A percentile compares a stretch with the other conserved stretches of the same genome.
phyloP scores from a whole-genome alignment of 2,888 invertebrate genomes.

The Eupithecia dodoneata region DNA sequence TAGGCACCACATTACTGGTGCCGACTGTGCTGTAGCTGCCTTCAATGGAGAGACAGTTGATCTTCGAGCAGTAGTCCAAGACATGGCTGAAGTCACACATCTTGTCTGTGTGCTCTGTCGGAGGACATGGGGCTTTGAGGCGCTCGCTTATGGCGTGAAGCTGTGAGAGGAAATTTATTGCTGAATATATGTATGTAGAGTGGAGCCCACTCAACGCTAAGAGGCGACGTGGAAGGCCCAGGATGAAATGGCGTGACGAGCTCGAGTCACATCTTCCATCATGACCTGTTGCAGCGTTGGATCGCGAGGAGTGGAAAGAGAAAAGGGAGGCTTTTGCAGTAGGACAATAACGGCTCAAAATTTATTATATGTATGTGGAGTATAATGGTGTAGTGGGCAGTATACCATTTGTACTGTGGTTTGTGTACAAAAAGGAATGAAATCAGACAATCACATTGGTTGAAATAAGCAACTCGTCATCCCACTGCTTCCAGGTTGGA shows the following conservation, averaged over 20 bases:
- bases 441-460: not conserved
- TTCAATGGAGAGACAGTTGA: constrained; percentile 87
- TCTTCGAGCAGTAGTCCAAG: constrained; percentile 92
- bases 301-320: no score
- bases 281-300: no score
- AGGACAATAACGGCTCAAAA: no score
- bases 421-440: no score
- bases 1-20: constrained; percentile 93
- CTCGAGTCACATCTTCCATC: no score
- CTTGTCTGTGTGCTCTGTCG: constrained; percentile 89
- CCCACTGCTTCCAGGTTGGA: not conserved
- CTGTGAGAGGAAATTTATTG: constrained; percentile 78
- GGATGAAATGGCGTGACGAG: no score
- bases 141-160: constrained; percentile 95
- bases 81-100: constrained; percentile 96
- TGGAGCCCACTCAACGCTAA: no score
- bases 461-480: not conserved
- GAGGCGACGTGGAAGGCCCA: no score
- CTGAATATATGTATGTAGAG: not conserved
- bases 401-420: no score
- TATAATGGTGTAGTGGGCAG: no score
- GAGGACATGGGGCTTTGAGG: constrained; percentile 93
- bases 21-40: constrained; percentile 88
- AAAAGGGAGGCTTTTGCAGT: no score
- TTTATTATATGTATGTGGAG: no score